Evolutionary conservation across 1,140 invertebrate genomes (phyloP), one percentile per base, ranked within the genome.

Genomic region (Sycophila sp.): DNA sequence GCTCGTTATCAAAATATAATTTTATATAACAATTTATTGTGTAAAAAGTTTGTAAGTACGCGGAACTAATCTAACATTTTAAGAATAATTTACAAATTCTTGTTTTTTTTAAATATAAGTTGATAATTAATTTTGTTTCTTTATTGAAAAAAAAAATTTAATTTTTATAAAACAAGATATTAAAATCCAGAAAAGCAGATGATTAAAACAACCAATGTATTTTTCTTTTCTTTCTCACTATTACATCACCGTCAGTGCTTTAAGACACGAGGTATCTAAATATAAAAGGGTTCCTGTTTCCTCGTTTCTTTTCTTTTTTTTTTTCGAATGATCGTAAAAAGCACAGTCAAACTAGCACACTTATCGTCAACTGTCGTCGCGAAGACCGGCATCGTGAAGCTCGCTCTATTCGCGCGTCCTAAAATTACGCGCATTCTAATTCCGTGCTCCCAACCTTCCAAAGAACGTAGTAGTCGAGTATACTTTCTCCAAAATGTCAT

Each of bases 361-460:
- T 49, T 66, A 55, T 66, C 53, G 49, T 49, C 36, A 55, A 40
- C 51, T 40, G 32, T 65, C 45, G 36, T 55, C 45, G 26, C 53
- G 28, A 36, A 55, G 34, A 56, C 56, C 36, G 64, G 28, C 56
- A 40, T 40, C 36, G 24, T 19, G n/a, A n/a, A n/a, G 36, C 19
- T 32, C 34, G 38, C 56, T 59, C 56, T 59, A 59, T 40, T 59
- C 56, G 69, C 56, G 69, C 28, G 65, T 73, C 59, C 40, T 68
- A 64, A 56, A 73, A 73, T 71, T 75, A 75, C 71, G 65, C 66
- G 47, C 58, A 56, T 70, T 71, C 72, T 73, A 76, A 76, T 73
- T 76, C 73, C 73, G 72, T 60, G 38, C 34, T n/a, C 28, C 56
- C 74, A 75, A 75, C 74, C 74, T 75, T 73, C 74, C 65, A 38